These are phyloP conservation scores for Hirundichthys speculiger DNA, from an alignment of 2,113 vertebrate species.

Conservation along the genomic window DNA sequence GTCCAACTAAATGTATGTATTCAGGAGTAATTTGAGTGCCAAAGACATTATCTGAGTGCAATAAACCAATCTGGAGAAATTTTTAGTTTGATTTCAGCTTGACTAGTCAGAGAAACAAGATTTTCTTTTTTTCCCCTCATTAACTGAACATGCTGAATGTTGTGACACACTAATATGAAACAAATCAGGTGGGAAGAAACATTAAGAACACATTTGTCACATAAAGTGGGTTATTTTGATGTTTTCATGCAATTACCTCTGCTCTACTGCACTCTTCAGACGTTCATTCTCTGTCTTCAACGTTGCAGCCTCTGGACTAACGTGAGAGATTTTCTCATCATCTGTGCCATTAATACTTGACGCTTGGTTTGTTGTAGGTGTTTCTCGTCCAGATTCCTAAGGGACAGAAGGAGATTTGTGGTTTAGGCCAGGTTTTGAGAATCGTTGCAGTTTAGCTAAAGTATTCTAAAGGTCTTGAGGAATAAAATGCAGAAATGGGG, in stretches of 20 bases:
- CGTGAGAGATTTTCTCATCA: conserved; percentile 91
- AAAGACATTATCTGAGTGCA: not conserved
- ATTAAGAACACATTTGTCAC: no score
- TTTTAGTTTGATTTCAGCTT: no score
- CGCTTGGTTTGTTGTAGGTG: conserved; percentile 85
- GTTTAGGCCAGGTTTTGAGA: not conserved
- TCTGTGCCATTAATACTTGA: conserved; percentile 96
- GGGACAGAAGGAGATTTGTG: not conserved
- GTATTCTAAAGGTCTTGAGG: no score
- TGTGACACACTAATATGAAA: no score
- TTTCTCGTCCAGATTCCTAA: conserved; percentile 87
- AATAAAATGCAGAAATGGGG: no score
- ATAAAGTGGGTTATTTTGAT: not conserved
- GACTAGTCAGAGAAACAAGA: no score
- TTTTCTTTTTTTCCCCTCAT: no score
- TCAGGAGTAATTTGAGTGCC: not conserved
- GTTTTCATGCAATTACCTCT: conserved; percentile 80
- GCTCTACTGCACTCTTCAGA: conserved; percentile 89
- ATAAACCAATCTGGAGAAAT: no score
- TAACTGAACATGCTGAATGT: no score
- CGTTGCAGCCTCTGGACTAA: conserved; percentile 79
- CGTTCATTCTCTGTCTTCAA: conserved; percentile 91
- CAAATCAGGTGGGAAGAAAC: not conserved
- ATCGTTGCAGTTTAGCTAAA: conserved; percentile 9
- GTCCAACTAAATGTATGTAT: not conserved